A percentile compares a stretch with the other conserved stretches of the same genome.
Evolutionary conservation across 2,888 invertebrate genomes (phyloP).

Genomic region (Ephialtes manifestator): DNA sequence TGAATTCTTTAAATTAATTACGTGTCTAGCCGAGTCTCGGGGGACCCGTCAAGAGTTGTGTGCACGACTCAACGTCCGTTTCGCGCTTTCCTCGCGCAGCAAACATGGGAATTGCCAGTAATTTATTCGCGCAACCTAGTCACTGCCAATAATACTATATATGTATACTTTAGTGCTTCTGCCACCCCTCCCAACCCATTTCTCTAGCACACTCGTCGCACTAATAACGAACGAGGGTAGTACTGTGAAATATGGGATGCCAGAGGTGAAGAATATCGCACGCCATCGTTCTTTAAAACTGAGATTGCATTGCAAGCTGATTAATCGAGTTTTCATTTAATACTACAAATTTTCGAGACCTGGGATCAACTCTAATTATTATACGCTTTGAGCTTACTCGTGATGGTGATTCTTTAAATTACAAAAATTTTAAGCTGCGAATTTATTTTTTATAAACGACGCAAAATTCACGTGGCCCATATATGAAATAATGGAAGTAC

Average conservation of each 20-base stretch:
- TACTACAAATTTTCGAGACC: slow-evolving; percentile 2
- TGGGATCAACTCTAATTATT: slow-evolving; percentile 18
- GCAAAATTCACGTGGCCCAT: too few species aligned
- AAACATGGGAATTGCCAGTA: slow-evolving; percentile 70
- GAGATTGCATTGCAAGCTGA: slow-evolving; percentile 40
- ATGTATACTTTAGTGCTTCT: slow-evolving; percentile 27
- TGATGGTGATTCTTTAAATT: neutral
- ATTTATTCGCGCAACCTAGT: slow-evolving; percentile 53
- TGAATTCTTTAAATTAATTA: slow-evolving; percentile 73
- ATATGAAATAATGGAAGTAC: too few species aligned
- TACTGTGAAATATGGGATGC: slow-evolving; percentile 55
- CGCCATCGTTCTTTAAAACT: slow-evolving; percentile 34
- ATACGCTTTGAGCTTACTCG: neutral
- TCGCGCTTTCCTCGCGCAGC: neutral
- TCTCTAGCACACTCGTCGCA: slow-evolving; percentile 51
- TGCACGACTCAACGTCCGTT: neutral
- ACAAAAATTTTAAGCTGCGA: too few species aligned
- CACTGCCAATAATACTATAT: slow-evolving; percentile 46
- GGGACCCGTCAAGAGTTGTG: slow-evolving; percentile 37
- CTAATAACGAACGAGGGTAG: slow-evolving; percentile 56
- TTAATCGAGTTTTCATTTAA: slow-evolving; percentile 44
- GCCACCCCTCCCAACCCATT: slow-evolving; percentile 36
- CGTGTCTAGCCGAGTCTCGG: slow-evolving; percentile 53
- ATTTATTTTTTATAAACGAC: too few species aligned
- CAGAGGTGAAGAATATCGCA: slow-evolving; percentile 49